Conservation (phyloP, 2,797 vertebrate species). For the Nothura maculosa region DNA sequence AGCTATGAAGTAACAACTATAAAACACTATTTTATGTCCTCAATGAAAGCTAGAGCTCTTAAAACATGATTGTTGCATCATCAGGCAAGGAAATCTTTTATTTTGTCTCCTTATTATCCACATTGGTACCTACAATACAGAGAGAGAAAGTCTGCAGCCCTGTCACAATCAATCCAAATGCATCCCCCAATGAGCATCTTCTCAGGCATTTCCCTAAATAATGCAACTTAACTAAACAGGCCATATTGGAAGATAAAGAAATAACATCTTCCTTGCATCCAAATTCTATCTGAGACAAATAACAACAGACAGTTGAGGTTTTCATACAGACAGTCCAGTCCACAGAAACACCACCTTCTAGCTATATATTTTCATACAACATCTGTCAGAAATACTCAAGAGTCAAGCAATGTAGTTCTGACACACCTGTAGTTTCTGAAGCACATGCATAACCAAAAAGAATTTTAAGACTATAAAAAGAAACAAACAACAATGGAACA, state of each 20-base stretch:
- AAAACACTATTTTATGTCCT: neutral
- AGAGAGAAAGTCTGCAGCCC: neutral
- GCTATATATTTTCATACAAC: neutral
- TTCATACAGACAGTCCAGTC: neutral
- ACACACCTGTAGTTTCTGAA: neutral
- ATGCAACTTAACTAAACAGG: neutral
- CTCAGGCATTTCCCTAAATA: neutral
- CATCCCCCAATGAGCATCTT: neutral
- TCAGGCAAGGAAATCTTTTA: neutral
- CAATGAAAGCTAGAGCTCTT: neutral
- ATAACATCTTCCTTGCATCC: neutral
- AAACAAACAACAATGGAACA: neutral
- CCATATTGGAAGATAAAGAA: neutral
- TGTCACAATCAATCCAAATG: neutral
- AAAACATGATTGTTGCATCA: neutral
- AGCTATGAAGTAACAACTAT: too few species aligned
- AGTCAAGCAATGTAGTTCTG: neutral
- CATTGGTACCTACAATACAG: neutral
- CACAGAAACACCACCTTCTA: neutral
- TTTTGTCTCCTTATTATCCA: neutral
- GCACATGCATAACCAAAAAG: neutral
- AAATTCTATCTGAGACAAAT: neutral
- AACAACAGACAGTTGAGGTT: neutral
- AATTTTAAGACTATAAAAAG: neutral
- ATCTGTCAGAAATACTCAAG: neutral